These are phyloP conservation scores for Microchrysa polita DNA, from an alignment of 2,888 invertebrate genomes.

Conservation along the genomic window DNA sequence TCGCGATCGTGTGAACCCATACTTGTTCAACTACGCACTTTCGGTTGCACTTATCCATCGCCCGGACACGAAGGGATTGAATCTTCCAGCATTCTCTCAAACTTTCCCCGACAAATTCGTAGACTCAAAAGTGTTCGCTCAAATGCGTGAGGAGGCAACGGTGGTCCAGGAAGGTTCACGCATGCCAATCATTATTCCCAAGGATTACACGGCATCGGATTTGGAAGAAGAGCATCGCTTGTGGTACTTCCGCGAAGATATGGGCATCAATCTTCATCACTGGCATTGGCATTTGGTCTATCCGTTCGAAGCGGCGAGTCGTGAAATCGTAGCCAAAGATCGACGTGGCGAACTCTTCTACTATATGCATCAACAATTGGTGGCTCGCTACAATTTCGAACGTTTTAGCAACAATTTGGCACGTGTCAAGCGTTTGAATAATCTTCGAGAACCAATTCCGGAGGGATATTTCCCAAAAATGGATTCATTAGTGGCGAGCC, in stretches of 20 bases:
- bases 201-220: conserved; percentile 76
- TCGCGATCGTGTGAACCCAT: conserved; percentile 76
- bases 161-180: conserved; percentile 70
- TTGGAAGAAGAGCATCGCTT: conserved; percentile 78
- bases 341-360: conserved; percentile 82
- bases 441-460: conserved; percentile 72
- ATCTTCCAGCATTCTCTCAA: conserved; percentile 69
- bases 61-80: conserved; percentile 68
- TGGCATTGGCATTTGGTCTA: conserved; percentile 75
- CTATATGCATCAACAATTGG: conserved; percentile 75
- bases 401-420: conserved; percentile 74
- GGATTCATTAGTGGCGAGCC: conserved; percentile 76
- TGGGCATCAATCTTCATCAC: conserved; percentile 67
- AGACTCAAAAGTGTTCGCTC: conserved; percentile 67
- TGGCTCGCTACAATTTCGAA: conserved; percentile 74
- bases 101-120: conserved; percentile 72
- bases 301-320: conserved; percentile 74
- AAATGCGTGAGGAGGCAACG: conserved; percentile 67
- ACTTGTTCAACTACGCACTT: conserved; percentile 78
- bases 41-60: conserved; percentile 77
- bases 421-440: conserved; percentile 69
- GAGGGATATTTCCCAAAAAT: conserved; percentile 85
- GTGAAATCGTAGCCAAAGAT: conserved; percentile 74
- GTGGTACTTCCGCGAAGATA: conserved; percentile 72
- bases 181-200: conserved; percentile 68